Evolutionary conservation across 2,797 vertebrate genomes (phyloP), one percentile per base, ranked within the genome.

Genomic region (Halcyon smyrnensis): DNA sequence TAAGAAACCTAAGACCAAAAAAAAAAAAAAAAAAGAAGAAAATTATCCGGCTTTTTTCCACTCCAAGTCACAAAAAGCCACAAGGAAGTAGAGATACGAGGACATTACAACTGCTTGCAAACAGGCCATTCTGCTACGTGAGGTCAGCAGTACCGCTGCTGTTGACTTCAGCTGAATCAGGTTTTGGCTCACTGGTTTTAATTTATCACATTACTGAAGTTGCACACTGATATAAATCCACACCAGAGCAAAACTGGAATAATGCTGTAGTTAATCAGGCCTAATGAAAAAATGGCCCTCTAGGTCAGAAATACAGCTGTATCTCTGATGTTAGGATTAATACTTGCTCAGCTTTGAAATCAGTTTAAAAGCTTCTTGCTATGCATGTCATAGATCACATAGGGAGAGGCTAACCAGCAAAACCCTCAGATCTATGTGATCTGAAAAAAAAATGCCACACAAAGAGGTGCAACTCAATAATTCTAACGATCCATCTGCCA

Each of bases 231-330:
- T 80, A 85, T 43, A 95, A 95, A 94, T 80, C 71, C 78, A 94
- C 64, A 71, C 60, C n/a, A 84, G 65, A 81, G 24, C 27, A 89
- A 74, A 93, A 68, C 6, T 34, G 69, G 25, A 93, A 62, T 84
- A 89, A 84, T n/a, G 57, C 75, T 92, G 91, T 34, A 85, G 75
- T 90, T 92, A 92, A 94, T 89, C 78, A 95, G 59, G 46, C 27
- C 71, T 89, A 95, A 94, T 78, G 84, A 95, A 90, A 90, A 36
- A 83, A 85, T 34, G 23, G 85, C 76, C 81, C 54, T 92, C 71
- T 69, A 87, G 90, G 86, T 95, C 89, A 96, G 79, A 89, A 94
- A 95, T 51, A 27, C 81, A 94, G 92, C 87, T 95, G 84, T 93
- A 93, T 68, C 65, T 69, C 81, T 85, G 83, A 91, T 83, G 68